Evolutionary conservation across 2,113 vertebrate genomes (phyloP), one percentile per base, ranked within the genome.

Genomic region (Quiscalus mexicanus): DNA sequence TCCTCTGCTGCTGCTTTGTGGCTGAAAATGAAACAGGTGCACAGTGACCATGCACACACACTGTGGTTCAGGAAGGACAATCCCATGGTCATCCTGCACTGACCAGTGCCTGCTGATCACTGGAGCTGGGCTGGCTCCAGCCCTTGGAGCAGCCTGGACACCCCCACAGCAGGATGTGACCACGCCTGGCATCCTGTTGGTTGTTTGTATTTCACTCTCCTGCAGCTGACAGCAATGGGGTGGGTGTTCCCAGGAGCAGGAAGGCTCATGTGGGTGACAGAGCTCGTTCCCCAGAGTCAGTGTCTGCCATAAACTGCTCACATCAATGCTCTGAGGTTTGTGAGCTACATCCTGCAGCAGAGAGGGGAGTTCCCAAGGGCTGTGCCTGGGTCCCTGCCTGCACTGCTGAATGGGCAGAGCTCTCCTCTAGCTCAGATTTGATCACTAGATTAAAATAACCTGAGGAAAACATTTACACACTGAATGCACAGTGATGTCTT

Each of bases 141-240:
- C 3, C 3, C 39, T 67, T 63, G 56, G 59, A 85, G 58, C 65
- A 56, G 19, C 52, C 30, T 44, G 47, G 35, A 14, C 28, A 5
- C 6, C 28, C 35, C 14, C 33, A 12, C 6, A 70, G 63, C 33
- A 63, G 52, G 64, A 56, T 58, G 22, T 75, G 39, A 23, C 64
- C 7, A 0, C 73, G 42, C 52, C 53, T 73, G 89, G n/a, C 11
- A 20, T 82, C 24, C 15, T 49, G 90, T 74, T 69, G 37, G 25
- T 60, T 45, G 21, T 37, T 73, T 71, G 35, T 28, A 10, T 41
- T 90, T 90, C 16, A 39, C 52, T 24, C 12, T 84, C 42, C 58
- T 24, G 1, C 2, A 12, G 37, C n/a, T 62, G 58, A 27, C 0
- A 0, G 53, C 69, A 35, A 31, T 65, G 0, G 0, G 5, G 6